Evolutionary conservation across 2,888 invertebrate species (phyloP).

Genomic region (Encarsia formosa): DNA sequence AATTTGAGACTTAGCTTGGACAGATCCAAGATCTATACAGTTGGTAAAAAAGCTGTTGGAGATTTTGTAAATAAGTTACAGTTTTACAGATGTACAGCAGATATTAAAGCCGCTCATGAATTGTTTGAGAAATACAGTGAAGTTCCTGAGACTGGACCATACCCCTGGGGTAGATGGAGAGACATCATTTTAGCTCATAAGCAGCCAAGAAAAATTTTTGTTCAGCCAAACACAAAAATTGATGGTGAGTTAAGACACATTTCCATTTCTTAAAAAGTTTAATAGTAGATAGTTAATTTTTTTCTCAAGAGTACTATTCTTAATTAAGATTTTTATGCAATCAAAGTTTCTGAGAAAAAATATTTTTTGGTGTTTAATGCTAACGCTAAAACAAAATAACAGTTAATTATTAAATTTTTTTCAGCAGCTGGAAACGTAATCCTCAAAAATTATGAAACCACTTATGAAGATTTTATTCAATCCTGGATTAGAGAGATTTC

Average conservation of each 20-base stretch:
- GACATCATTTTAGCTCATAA: constrained; percentile 84
- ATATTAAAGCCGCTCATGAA: constrained; percentile 65
- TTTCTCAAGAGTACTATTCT: too few relatives aligned
- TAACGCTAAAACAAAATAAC: too few relatives aligned
- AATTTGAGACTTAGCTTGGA: constrained; percentile 77
- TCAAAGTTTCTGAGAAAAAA: too few relatives aligned
- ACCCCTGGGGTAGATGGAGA: constrained; percentile 81
- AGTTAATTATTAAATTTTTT: too few relatives aligned
- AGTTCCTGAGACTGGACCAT: constrained; percentile 61
- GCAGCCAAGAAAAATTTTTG: constrained; percentile 86
- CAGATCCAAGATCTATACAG: constrained; percentile 70
- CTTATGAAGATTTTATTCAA: constrained; percentile 71
- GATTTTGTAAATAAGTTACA: constrained; percentile 86
- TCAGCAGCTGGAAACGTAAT: constrained; percentile 54
- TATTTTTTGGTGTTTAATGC: too few relatives aligned
- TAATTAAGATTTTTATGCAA: too few relatives aligned
- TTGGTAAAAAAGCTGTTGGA: constrained; percentile 80
- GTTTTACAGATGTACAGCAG: constrained; percentile 85
- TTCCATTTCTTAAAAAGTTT: too few relatives aligned
- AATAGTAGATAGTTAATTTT: too few relatives aligned
- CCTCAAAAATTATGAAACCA: constrained; percentile 72
- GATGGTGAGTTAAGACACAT: constrained; percentile 47
- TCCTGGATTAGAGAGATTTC: constrained; percentile 86
- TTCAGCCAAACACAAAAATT: constrained; percentile 78
- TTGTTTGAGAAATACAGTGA: constrained; percentile 81